Conservation (phyloP, 2,113 vertebrate genomes). For the Tetrao urogallus region DNA sequence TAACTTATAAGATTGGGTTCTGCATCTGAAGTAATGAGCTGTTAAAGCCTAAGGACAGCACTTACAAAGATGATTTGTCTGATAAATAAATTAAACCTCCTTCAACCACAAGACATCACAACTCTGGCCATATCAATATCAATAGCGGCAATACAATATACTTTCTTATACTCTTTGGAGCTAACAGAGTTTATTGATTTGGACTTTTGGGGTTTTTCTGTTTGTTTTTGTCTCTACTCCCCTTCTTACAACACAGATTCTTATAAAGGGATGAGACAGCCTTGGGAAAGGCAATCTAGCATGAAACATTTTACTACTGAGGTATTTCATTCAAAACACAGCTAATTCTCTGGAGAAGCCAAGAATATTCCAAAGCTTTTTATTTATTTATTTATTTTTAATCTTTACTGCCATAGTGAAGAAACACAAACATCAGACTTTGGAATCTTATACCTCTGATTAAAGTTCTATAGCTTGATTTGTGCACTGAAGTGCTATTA, state of each 20-base stretch:
- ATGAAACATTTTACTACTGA: neutral
- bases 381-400: too few relatives aligned
- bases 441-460: neutral
- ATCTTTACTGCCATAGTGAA: neutral
- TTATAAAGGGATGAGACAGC: neutral
- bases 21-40: conserved; percentile 23
- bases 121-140: neutral
- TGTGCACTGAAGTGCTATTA: neutral
- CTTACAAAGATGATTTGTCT: conserved; percentile 11
- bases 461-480: neutral
- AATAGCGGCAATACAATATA: neutral
- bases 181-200: neutral
- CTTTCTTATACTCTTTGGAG: neutral
- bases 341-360: neutral
- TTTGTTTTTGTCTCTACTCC: neutral
- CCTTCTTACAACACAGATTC: neutral
- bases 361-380: neutral
- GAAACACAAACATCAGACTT: neutral
- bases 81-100: neutral
- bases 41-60: conserved; percentile 18
- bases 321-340: neutral
- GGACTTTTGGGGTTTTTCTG: neutral
- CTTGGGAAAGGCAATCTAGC: neutral
- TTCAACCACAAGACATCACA: neutral
- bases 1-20: neutral